Evolutionary conservation across 1,140 invertebrate species (phyloP).

Genomic region (Condylostylus longicornis): DNA sequence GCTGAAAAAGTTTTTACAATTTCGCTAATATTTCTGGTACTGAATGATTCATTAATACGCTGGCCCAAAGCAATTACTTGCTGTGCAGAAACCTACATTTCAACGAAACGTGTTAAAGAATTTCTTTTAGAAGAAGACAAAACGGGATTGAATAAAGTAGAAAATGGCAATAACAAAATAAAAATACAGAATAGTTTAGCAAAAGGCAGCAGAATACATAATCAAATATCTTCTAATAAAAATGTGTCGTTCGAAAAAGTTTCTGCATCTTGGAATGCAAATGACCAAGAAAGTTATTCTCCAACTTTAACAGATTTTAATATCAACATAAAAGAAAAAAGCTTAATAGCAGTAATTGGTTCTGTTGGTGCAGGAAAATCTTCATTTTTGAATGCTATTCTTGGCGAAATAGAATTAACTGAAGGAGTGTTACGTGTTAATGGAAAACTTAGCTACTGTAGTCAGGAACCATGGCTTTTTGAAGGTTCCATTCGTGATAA

Average conservation of each 20-base stretch:
- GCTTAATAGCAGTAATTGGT: conserved; percentile 53
- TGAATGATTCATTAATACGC: conserved; percentile 41
- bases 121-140: conserved; percentile 34
- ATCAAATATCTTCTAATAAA: too few relatives aligned
- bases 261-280: conserved; percentile 33
- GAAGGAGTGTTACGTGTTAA: conserved; percentile 43
- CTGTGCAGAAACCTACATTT: conserved; percentile 42
- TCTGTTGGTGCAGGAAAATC: conserved; percentile 73
- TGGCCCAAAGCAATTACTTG: conserved; percentile 50
- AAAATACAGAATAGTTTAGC: too few relatives aligned
- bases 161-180: conserved; percentile 30
- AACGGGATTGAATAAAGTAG: conserved; percentile 14
- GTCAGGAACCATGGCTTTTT: conserved; percentile 60
- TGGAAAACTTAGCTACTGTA: conserved; percentile 62
- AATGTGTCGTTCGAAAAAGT: conserved; percentile 27
- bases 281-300: conserved; percentile 15
- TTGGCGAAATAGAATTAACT: conserved; percentile 52
- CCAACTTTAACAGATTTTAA: conserved; percentile 37
- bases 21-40: conserved; percentile 36
- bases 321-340: conserved; percentile 33
- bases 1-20: conserved; percentile 42
- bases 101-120: conserved; percentile 48
- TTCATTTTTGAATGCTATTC: conserved; percentile 50
- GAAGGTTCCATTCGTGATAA: conserved; percentile 52
- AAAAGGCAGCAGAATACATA: too few relatives aligned